Evolutionary conservation across 2,797 vertebrate genomes (phyloP), one percentile per base, ranked within the genome.

Genomic region (Cirrhinus molitorella): DNA sequence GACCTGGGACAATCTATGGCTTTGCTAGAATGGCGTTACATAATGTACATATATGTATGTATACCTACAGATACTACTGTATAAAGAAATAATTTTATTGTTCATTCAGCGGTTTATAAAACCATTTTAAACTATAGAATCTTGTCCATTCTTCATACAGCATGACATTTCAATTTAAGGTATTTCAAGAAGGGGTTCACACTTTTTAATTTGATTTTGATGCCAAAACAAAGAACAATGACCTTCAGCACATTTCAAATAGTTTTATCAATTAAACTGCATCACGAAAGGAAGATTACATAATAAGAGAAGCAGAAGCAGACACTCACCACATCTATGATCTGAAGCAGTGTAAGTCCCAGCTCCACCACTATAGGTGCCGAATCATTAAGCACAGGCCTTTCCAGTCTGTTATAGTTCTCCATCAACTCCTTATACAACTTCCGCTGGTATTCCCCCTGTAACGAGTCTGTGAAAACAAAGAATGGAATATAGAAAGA

Each of bases 271-370:
- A 13, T 55, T 40, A 61, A 67, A 12, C 19, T 37, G 19, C 28
- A 17, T 51, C 17, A 53, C 68, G 28, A 79, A 59, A 86, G 61
- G 3, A 65, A 61, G 25, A 81, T 21, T 1, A 21, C 49, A 70
- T 31, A 43, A 80, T n/a, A 79, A 65, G 21, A 40, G n/a, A 75
- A 25, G 14, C 28, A 31, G 43, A 49, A 5, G 11, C 13, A 89
- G 45, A 55, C 23, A 88, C 96, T 95, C 92, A 97, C 96, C 95
- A 98, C 96, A 0, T 98, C 97, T 51, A 97, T 97, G 89, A 98
- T 97, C 87, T 98, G 96, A n/a, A 97, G 93, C 88, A 98, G 90
- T 0, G 96, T 97, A 85, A 98, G 91, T 79, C 96, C 96, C 2
- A 97, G 95, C 53, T 97, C 95, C 0, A 97, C 97, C 43, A 96